Conservation (phyloP, 2,113 vertebrate genomes). For the Azemiops feae region DNA sequence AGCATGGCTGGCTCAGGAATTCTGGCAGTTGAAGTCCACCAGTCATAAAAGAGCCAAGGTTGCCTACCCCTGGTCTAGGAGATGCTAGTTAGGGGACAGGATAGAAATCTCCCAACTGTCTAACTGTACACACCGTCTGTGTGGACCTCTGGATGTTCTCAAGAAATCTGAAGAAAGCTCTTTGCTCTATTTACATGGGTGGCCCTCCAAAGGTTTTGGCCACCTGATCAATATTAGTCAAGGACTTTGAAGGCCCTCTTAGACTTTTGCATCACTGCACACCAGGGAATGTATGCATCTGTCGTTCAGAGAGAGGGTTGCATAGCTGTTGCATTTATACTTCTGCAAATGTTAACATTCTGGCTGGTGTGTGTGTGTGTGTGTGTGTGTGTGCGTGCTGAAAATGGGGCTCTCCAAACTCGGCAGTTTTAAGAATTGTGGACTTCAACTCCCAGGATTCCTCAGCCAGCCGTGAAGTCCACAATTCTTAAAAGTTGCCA, state of each 20-base stretch:
- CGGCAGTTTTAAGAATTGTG: neutral
- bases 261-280: neutral
- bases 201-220: neutral
- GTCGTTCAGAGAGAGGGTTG: neutral
- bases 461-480: neutral
- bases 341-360: neutral
- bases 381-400: no score
- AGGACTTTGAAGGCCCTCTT: neutral
- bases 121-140: neutral
- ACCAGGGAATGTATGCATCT: neutral
- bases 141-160: neutral
- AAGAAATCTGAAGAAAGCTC: neutral
- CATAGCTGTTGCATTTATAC: neutral
- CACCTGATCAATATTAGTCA: neutral
- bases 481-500: neutral
- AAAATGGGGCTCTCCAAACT: neutral
- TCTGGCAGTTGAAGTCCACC: no score
- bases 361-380: neutral
- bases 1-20: no score
- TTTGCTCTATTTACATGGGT: neutral
- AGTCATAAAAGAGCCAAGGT: no score
- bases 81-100: neutral
- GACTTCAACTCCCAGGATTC: neutral
- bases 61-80: neutral
- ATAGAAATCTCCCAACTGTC: conserved; percentile 1